phyloP scores from a whole-genome alignment of 2,888 invertebrate genomes.

The Drosophila diplacantha region DNA sequence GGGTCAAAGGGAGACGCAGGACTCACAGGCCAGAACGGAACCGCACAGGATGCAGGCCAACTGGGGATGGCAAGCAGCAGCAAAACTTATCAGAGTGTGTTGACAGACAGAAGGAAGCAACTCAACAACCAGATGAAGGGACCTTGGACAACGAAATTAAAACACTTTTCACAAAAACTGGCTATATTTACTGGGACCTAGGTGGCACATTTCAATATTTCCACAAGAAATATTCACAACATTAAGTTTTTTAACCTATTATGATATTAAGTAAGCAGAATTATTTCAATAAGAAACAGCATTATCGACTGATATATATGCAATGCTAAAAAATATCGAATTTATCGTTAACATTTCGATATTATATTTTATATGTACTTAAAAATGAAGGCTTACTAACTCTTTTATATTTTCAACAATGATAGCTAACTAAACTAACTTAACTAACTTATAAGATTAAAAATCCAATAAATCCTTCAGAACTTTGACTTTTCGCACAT shows the following conservation, averaged over 20 bases:
- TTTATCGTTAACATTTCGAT: no score
- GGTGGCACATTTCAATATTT: neutral
- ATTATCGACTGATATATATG: no score
- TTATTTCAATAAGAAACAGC: no score
- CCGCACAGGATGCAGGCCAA: slow-evolving; percentile 24
- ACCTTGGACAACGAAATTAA: slow-evolving; percentile 12
- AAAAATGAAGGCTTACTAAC: no score
- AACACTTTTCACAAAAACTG: neutral
- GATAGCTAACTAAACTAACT: no score
- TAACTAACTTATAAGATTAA: no score
- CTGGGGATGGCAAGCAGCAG: slow-evolving; percentile 27
- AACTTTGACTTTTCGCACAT: no score
- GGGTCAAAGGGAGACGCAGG: slow-evolving; percentile 40
- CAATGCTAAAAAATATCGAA: no score
- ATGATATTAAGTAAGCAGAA: neutral
- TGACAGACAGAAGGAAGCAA: slow-evolving; percentile 45
- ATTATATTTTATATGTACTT: no score
- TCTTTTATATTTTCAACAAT: no score
- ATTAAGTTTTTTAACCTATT: neutral
- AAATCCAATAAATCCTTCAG: no score
- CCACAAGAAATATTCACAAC: neutral
- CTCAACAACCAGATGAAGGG: slow-evolving; percentile 23
- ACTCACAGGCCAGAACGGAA: neutral
- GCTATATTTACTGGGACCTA: no score
- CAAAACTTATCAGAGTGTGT: slow-evolving; percentile 57